Conservation (phyloP, 2,113 vertebrate genomes). For the Xiphophorus couchianus region DNA sequence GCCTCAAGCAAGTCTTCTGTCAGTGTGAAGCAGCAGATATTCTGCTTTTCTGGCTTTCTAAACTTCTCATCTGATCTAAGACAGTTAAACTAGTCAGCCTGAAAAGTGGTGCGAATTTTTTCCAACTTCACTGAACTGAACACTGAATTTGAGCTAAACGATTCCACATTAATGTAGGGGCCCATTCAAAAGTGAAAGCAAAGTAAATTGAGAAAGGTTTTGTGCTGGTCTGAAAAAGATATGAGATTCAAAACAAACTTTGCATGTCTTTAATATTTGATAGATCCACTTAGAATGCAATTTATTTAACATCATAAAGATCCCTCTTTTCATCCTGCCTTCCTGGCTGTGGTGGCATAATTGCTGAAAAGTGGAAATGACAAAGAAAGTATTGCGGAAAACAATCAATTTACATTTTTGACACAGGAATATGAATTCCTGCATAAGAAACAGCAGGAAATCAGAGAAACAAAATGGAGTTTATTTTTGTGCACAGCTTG, state of each 20-base stretch:
- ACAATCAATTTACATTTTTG: too few species aligned
- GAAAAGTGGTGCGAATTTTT: background rate
- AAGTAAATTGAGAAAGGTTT: background rate
- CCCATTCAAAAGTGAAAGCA: background rate
- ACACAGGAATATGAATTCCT: too few species aligned
- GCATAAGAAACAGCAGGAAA: too few species aligned
- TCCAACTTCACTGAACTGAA: background rate
- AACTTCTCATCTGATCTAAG: background rate
- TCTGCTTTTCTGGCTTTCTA: background rate
- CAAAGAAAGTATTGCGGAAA: too few species aligned
- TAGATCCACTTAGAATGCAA: too few species aligned
- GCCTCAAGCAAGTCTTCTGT: constrained; percentile 3
- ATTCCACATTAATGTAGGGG: background rate
- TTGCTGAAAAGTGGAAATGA: too few species aligned
- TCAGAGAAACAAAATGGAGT: too few species aligned
- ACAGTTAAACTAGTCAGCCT: background rate
- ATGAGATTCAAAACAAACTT: background rate
- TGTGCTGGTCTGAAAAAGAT: background rate
- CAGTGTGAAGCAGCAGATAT: background rate
- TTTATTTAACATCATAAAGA: too few species aligned
- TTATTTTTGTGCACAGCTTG: too few species aligned
- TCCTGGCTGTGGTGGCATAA: too few species aligned
- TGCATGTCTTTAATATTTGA: too few species aligned
- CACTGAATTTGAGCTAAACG: background rate
- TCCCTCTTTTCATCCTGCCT: too few species aligned